Evolutionary conservation across 2,888 invertebrate genomes (phyloP).

Genomic region (Celastrina argiolus): DNA sequence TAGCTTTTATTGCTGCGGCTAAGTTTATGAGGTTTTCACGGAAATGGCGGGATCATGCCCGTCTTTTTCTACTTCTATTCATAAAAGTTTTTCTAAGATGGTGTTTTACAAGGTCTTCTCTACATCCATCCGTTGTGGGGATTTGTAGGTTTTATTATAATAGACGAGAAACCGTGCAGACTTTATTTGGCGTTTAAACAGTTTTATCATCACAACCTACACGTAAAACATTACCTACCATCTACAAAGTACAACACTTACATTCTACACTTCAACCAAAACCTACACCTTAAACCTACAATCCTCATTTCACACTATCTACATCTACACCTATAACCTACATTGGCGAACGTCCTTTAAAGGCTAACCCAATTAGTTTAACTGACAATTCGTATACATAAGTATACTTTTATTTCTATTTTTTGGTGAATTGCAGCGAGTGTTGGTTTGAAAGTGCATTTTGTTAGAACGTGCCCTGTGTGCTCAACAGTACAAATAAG

Average conservation of each 20-base stretch:
- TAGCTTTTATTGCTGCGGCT: constrained; percentile 43
- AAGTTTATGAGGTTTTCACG: constrained; percentile 46
- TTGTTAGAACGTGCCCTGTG: constrained; percentile 8
- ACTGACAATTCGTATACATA: not conserved
- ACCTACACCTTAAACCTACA: too few relatives aligned
- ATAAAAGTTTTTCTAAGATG: constrained; percentile 33
- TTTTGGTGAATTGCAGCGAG: not conserved
- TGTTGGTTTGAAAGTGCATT: constrained; percentile 11
- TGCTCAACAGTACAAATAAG: not conserved
- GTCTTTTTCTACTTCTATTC: constrained; percentile 41
- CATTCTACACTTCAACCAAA: too few relatives aligned
- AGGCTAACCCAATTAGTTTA: not conserved
- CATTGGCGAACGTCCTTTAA: too few relatives aligned
- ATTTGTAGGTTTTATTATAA: not conserved
- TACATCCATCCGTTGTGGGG: not conserved
- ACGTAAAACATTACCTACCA: too few relatives aligned
- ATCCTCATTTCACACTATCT: too few relatives aligned
- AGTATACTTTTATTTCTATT: constrained; percentile 4
- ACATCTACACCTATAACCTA: too few relatives aligned
- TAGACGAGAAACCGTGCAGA: too few relatives aligned
- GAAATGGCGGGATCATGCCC: constrained; percentile 45
- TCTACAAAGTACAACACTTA: too few relatives aligned
- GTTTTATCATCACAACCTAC: too few relatives aligned
- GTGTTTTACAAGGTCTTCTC: not conserved
- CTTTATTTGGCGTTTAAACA: too few relatives aligned